Conservation (phyloP, 2,797 vertebrate genomes). For the Myotis planiceps region DNA sequence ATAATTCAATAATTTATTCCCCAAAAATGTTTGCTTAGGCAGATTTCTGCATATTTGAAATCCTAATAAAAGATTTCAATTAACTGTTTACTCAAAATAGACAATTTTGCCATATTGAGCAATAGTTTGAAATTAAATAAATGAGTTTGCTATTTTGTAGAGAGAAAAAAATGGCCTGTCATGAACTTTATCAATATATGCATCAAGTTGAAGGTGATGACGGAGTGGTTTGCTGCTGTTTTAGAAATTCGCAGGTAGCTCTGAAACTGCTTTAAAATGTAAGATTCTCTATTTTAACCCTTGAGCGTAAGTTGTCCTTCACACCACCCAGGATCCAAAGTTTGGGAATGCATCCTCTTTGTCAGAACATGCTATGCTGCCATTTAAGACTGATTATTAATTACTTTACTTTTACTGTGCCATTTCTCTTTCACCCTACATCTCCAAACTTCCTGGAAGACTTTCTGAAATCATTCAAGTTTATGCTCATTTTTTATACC, state of each 20-base stretch:
- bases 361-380: neutral
- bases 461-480: neutral
- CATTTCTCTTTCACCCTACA: neutral
- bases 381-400: neutral
- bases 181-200: neutral
- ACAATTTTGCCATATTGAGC: neutral
- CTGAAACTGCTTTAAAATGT: neutral
- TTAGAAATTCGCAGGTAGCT: neutral
- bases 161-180: neutral
- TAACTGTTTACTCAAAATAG: neutral
- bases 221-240: neutral
- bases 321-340: neutral
- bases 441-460: neutral
- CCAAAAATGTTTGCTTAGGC: neutral
- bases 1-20: neutral
- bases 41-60: conserved; percentile 48
- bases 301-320: neutral
- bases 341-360: no score
- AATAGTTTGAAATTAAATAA: neutral
- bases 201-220: neutral
- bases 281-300: neutral
- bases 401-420: neutral
- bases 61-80: conserved; percentile 23
- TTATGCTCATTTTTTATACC: neutral
- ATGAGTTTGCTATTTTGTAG: neutral